Evolutionary conservation across 92 coral and sea anemone genomes (phyloP).

Genomic region (Montipora capitata): DNA sequence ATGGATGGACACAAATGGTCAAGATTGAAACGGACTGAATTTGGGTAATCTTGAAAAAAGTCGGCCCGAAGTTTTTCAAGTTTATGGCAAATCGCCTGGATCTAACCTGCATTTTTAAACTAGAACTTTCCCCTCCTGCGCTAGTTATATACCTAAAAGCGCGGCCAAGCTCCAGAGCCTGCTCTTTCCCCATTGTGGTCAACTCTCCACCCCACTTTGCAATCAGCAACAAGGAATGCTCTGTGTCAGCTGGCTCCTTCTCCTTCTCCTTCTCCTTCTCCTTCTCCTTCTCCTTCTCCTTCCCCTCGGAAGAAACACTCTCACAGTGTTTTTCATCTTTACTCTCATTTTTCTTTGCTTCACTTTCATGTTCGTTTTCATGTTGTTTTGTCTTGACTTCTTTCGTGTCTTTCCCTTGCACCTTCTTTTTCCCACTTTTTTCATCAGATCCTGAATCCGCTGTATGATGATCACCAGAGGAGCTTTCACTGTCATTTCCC

Average conservation of each 20-base stretch:
- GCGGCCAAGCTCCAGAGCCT: constrained; percentile 95
- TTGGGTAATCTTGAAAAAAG: no score
- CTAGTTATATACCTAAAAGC: constrained; percentile 82
- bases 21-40: no score
- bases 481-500: constrained; percentile 67
- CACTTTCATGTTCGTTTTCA: constrained; percentile 57
- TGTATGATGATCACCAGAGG: background rate
- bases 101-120: no score
- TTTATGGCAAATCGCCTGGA: no score
- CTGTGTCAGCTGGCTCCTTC: constrained; percentile 32
- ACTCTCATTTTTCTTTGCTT: constrained; percentile 12
- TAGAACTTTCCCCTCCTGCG: no score
- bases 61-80: no score
- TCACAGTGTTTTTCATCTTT: constrained; percentile 27
- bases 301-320: constrained; percentile 48
- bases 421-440: constrained; percentile 34
- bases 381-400: constrained; percentile 42
- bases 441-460: constrained; percentile 63
- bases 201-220: constrained; percentile 99
- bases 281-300: background rate
- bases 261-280: background rate
- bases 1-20: no score
- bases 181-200: constrained; percentile 93
- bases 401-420: constrained; percentile 29
- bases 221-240: constrained; percentile 83